A percentile compares a stretch with the other conserved stretches of the same genome.
These are phyloP conservation scores for Pseudomyrmex cubaensis DNA, from an alignment of 1,140 invertebrate species.

Conservation along the genomic window DNA sequence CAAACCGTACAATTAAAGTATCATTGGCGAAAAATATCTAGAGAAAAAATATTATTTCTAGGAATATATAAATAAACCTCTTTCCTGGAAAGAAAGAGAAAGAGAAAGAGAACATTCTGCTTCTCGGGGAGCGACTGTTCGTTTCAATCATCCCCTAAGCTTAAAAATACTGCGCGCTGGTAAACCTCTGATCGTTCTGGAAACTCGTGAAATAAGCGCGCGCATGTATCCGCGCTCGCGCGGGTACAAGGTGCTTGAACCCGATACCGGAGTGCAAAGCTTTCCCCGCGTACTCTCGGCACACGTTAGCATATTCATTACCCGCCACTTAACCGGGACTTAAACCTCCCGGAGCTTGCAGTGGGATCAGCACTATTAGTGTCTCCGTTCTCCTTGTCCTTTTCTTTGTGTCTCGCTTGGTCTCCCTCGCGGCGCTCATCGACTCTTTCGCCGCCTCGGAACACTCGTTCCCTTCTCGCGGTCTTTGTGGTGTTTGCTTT, in stretches of 20 bases:
- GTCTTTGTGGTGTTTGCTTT: slow-evolving; percentile 58
- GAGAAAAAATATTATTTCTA: too few relatives aligned
- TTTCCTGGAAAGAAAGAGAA: too few relatives aligned
- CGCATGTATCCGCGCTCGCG: not conserved
- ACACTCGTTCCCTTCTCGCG: slow-evolving; percentile 15
- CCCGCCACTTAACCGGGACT: slow-evolving; percentile 76
- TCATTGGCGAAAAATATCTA: too few relatives aligned
- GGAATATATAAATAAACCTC: too few relatives aligned
- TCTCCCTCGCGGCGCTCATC: not conserved
- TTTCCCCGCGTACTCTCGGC: slow-evolving; percentile 77
- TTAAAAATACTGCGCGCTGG: not conserved
- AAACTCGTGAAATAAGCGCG: slow-evolving; percentile 48
- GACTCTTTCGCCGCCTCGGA: slow-evolving; percentile 14
- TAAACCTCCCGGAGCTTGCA: slow-evolving; percentile 69
- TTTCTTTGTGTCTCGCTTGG: slow-evolving; percentile 47
- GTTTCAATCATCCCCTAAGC: not conserved
- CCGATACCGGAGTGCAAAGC: slow-evolving; percentile 77
- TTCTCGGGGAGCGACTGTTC: too few relatives aligned
- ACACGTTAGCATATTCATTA: slow-evolving; percentile 82
- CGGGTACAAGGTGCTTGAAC: slow-evolving; percentile 73
- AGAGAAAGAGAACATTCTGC: too few relatives aligned
- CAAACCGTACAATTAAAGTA: too few relatives aligned
- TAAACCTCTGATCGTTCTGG: not conserved
- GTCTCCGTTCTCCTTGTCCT: slow-evolving; percentile 54
- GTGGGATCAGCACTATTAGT: slow-evolving; percentile 80